phyloP scores from a whole-genome alignment of 2,797 vertebrate genomes.

The Myoxocephalus aenaeus region DNA sequence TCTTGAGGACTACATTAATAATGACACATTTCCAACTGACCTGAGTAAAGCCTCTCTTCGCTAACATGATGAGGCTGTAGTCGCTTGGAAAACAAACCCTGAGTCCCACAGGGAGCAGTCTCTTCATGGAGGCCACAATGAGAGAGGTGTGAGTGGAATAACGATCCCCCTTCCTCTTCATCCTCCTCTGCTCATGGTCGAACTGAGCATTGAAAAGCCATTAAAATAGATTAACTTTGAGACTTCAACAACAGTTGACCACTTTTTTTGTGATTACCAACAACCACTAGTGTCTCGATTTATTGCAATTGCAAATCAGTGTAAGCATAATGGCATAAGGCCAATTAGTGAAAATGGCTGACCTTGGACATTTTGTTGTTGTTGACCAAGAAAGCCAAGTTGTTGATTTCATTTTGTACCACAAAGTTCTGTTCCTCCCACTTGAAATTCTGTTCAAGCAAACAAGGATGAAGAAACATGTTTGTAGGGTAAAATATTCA shows the following conservation, averaged over 20 bases:
- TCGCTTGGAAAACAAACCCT: constrained; percentile 89
- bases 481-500: background rate
- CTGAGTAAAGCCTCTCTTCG: constrained; percentile 90
- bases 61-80: constrained; percentile 88
- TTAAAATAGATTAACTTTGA: background rate
- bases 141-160: constrained; percentile 94
- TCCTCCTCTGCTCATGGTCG: constrained; percentile 88
- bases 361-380: constrained; percentile 91
- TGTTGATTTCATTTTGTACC: constrained; percentile 97
- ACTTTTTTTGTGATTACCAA: background rate
- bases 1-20: background rate
- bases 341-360: constrained; percentile 31
- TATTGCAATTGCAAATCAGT: background rate
- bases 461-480: background rate
- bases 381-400: constrained; percentile 91
- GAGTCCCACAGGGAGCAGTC: constrained; percentile 91
- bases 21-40: constrained; percentile 71
- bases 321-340: background rate
- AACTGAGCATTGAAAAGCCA: constrained; percentile 64
- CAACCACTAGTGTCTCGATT: background rate
- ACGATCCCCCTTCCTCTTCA: constrained; percentile 91
- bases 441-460: constrained; percentile 92
- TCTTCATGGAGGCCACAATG: constrained; percentile 92
- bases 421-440: constrained; percentile 98
- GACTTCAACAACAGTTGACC: background rate